Conservation (phyloP, 2,888 invertebrate genomes). For the Conomelus anceps region DNA sequence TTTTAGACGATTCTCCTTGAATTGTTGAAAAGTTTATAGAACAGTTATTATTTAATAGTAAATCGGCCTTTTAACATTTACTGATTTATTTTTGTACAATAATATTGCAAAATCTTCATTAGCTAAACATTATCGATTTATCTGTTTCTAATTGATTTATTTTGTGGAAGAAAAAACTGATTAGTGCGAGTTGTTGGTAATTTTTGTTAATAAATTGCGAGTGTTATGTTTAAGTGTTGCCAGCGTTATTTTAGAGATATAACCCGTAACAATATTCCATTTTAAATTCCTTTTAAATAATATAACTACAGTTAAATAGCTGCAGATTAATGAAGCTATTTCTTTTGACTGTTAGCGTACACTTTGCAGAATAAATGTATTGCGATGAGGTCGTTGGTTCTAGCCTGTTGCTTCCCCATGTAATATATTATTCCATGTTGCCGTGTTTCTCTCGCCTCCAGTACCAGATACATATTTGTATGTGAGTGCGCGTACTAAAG, state of each 20-base stretch:
- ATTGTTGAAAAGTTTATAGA: too few relatives aligned
- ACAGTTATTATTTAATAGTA: too few relatives aligned
- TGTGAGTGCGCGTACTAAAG: neutral
- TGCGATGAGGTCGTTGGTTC: neutral
- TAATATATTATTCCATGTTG: neutral
- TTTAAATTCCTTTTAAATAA: neutral
- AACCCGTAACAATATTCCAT: neutral
- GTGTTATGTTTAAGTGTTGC: neutral
- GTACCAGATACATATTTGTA: neutral
- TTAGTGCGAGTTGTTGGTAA: too few relatives aligned
- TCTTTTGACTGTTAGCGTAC: neutral
- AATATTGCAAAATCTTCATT: too few relatives aligned
- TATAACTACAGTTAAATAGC: neutral
- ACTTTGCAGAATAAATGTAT: neutral
- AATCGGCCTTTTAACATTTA: too few relatives aligned
- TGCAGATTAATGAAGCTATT: neutral
- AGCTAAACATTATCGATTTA: too few relatives aligned
- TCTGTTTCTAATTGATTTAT: too few relatives aligned
- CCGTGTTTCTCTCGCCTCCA: neutral
- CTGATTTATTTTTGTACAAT: too few relatives aligned
- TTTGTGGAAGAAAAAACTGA: too few relatives aligned
- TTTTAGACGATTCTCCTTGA: too few relatives aligned
- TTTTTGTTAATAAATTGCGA: too few relatives aligned
- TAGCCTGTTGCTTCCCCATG: neutral
- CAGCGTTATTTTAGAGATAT: neutral